These are phyloP conservation scores for Agonopterix heracliana DNA, from an alignment of 2,888 invertebrate genomes.

Conservation along the genomic window DNA sequence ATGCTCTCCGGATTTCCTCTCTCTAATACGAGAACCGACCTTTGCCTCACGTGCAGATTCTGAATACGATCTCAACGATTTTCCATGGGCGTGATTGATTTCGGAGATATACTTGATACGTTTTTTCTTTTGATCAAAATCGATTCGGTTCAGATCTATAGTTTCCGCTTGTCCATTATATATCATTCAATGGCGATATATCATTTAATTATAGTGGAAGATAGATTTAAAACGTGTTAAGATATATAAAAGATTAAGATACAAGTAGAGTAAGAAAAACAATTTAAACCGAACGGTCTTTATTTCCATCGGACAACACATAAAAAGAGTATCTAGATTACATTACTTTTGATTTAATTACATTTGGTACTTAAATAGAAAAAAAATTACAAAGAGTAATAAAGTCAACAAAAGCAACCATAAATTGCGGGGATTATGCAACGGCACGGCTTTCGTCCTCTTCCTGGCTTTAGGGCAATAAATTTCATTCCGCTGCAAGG, in stretches of 20 bases:
- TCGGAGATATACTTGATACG: slow-evolving; percentile 58
- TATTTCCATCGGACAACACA: too few species aligned
- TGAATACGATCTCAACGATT: slow-evolving; percentile 57
- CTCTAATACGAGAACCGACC: slow-evolving; percentile 68
- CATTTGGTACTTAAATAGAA: slow-evolving; percentile 29
- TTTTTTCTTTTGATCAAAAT: slow-evolving; percentile 29
- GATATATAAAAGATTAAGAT: too few species aligned
- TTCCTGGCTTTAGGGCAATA: slow-evolving; percentile 67
- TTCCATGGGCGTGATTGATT: slow-evolving; percentile 75
- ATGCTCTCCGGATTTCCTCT: slow-evolving; percentile 73
- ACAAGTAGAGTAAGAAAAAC: too few species aligned
- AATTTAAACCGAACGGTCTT: too few species aligned
- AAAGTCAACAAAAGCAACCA: slow-evolving; percentile 59
- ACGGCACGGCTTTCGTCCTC: slow-evolving; percentile 65
- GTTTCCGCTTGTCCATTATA: slow-evolving; percentile 18
- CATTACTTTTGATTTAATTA: slow-evolving; percentile 8
- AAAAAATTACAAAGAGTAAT: slow-evolving; percentile 51
- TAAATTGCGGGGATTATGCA: slow-evolving; percentile 73
- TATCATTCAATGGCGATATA: too few species aligned
- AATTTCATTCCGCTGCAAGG: slow-evolving; percentile 71
- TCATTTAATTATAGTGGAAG: too few species aligned
- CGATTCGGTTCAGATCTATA: slow-evolving; percentile 40
- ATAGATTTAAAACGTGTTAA: too few species aligned
- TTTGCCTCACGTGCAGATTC: slow-evolving; percentile 71
- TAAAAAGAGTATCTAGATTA: too few species aligned